Base-by-base conservation (phyloP, 2,888 invertebrate genomes). In the Griposia aprilina region DNA sequence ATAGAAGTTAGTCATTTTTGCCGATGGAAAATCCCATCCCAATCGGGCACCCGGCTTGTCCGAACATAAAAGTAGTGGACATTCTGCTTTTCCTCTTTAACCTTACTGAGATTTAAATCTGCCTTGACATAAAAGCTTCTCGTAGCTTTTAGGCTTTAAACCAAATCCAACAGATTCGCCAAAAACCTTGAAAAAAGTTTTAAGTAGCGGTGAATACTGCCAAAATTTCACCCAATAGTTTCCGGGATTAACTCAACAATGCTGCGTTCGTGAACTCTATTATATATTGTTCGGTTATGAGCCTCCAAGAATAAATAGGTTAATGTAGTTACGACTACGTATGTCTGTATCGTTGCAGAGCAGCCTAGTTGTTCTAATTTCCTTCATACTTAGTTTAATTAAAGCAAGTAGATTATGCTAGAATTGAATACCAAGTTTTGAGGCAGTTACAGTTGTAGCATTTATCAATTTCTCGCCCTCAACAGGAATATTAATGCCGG, bases 201-300 rank as follows among this genome's bases (percentile, higher is more conserved):
- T 36, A 66, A 81, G 57, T 84, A 36, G 52, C 57, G n/a, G 59
- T 60, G 36, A 17, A 57, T 45, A 71, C 57, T 84, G 83, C 85
- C 76, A 84, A 84, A 76, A 65, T 83, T 59, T 81, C 26, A 57
- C 57, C 26, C 26, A 75, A 74, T 82, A 80, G 80, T 84, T 82
- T 82, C 69, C 74, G 66, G 80, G 26, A 70, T 75, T 70, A 84
- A 55, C 74, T 36, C 45, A 52, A 80, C 75, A 23, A 62, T 57
- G 62, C 15, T 5, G 36, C n/a, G 71, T 63, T 84, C 8, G 50
- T 81, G 76, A 69, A 50, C 55, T 84, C 30, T 68, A 26, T 71
- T 65, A 62, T 60, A 50, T 69, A 81, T 68, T 73, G 71, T 69
- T 83, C 20, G 11, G n/a, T 36, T 60, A 55, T 20, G 59, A 52